A percentile compares a stretch with the other conserved stretches of the same genome.
phyloP scores from a whole-genome alignment of 2,797 vertebrate genomes.

The Sphenopsis melanotis region DNA sequence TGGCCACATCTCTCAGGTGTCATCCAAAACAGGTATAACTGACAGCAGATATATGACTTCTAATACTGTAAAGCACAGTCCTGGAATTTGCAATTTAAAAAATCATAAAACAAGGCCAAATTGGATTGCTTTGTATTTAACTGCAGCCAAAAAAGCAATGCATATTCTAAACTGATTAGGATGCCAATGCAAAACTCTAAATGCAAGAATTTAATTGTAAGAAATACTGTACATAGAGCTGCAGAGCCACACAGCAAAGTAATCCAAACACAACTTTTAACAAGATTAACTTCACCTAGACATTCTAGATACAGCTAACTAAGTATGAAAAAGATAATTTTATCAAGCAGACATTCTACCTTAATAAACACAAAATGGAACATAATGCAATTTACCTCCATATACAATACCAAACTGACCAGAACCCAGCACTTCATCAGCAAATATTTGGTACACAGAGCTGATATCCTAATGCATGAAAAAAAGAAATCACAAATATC shows the following conservation, averaged over 20 bases:
- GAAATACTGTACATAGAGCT: not conserved
- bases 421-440: constrained; percentile 95
- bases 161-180: not conserved
- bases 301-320: not conserved
- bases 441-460: constrained; percentile 97
- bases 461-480: constrained; percentile 87
- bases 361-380: not conserved
- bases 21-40: not conserved
- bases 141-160: not conserved
- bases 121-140: not conserved
- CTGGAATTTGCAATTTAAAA: not conserved
- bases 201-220: not conserved
- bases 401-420: constrained; percentile 98
- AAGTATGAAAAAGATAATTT: not conserved
- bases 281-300: not conserved
- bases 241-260: not conserved
- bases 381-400: constrained; percentile 82
- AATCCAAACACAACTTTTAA: not conserved
- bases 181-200: not conserved
- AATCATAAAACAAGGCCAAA: not conserved
- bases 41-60: not conserved
- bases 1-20: not conserved
- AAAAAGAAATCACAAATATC: constrained; percentile 7
- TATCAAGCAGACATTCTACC: not conserved
- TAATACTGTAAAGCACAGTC: not conserved